Evolutionary conservation across 2,888 invertebrate species (phyloP).

Genomic region (Ctenicera cuprea): DNA sequence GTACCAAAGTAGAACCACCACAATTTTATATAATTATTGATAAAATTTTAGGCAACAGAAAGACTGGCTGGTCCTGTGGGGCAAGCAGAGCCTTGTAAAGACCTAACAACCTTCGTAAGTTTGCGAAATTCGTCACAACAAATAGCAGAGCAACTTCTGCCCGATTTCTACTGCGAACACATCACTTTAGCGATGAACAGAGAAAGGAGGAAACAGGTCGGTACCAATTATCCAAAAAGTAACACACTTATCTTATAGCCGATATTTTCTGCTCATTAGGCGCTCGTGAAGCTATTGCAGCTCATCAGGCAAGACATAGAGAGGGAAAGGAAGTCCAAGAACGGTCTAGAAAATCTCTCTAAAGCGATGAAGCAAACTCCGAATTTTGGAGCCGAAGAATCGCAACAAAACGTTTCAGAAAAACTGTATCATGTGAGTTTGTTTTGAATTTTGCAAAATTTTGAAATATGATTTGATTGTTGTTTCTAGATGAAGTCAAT

Average conservation of each 20-base stretch:
- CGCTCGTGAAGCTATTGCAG: conserved; percentile 88
- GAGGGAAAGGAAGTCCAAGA: conserved; percentile 90
- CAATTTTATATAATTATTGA: background rate
- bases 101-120: conserved; percentile 79
- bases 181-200: conserved; percentile 94
- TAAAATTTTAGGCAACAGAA: conserved; percentile 79
- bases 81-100: conserved; percentile 83
- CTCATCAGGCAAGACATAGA: conserved; percentile 92
- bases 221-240: conserved; percentile 23
- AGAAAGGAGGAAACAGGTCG: conserved; percentile 88
- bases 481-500: conserved; percentile 90
- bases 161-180: conserved; percentile 97
- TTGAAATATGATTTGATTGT: background rate
- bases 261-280: conserved; percentile 72
- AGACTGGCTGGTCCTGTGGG: conserved; percentile 81
- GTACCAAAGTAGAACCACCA: no score
- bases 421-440: conserved; percentile 89
- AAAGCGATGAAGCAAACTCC: conserved; percentile 91
- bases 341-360: conserved; percentile 91
- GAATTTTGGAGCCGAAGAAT: conserved; percentile 90
- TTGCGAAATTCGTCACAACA: conserved; percentile 79
- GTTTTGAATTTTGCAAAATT: background rate
- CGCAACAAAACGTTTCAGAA: conserved; percentile 93
- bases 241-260: conserved; percentile 14
- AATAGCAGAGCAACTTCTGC: conserved; percentile 87